Base-by-base conservation (phyloP, 2,888 invertebrate species). In the Rhagophthalmus giganteus region DNA sequence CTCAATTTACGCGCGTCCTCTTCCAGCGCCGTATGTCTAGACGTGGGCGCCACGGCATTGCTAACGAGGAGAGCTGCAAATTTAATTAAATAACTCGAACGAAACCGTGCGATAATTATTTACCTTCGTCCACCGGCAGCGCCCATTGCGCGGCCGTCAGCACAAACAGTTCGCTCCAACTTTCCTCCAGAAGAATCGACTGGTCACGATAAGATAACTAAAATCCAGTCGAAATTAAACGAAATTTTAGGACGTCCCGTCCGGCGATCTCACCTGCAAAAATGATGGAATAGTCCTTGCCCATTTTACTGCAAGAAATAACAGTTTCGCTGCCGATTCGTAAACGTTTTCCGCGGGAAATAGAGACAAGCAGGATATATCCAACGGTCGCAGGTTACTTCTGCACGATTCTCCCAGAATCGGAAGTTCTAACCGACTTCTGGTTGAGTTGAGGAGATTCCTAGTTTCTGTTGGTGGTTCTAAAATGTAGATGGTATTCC, bases 111-210 rank as follows among this genome's bases (percentile, higher is more conserved):
- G n/a, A n/a, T 14, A n/a, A 12, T 9, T n/a, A 32, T 20, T 30
- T 74, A 87, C 88, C 83, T 76, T 87, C 85, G 57, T 89, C 87
- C 24, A 90, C 81, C 10, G 83, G 81, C 52, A 89, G 81, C 1
- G 85, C 81, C 83, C 87, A 88, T 67, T 93, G 90, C 0, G 90
- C 88, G 5, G 90, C 88, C 16, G 88, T 90, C 6, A 93, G 72
- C 1, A 92, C 81, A 70, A 91, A 92, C 2, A 93, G 74, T 69
- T 92, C 91, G 63, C 84, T 85, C 93, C 93, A 93, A 16, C 88
- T 85, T 66, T 84, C 86, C 64, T 88, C 86, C 40, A 93, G 74
- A 26, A 93, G 77, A 38, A 82, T 79, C 0, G 83, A 81, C 68
- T 90, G 91, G 63, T 91, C 91, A 34, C 82, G 72, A 58, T 81